Evolutionary conservation across 2,888 invertebrate species (phyloP).

Genomic region (Chironomus tentans): DNA sequence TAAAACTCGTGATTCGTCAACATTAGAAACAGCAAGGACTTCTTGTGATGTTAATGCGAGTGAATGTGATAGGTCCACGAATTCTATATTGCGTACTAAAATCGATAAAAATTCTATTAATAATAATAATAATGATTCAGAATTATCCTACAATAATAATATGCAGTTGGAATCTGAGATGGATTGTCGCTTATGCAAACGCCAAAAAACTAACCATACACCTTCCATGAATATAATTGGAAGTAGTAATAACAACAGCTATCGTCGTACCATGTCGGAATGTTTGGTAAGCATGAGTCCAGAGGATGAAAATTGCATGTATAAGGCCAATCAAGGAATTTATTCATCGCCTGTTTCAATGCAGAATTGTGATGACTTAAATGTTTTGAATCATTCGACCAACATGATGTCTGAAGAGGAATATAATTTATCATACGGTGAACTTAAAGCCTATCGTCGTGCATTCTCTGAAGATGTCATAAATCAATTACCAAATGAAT

Average conservation of each 20-base stretch:
- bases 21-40: constrained; percentile 34
- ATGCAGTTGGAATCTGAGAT: constrained; percentile 6
- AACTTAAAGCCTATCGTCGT: constrained; percentile 29
- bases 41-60: constrained; percentile 36
- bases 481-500: constrained; percentile 11
- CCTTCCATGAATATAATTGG: not conserved
- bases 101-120: not conserved
- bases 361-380: constrained; percentile 16
- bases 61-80: constrained; percentile 15
- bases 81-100: not conserved
- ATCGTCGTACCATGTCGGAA: constrained; percentile 30
- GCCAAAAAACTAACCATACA: constrained; percentile 41
- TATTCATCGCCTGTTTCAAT: not conserved
- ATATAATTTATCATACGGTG: constrained; percentile 10
- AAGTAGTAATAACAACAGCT: not conserved
- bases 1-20: constrained; percentile 32
- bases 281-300: constrained; percentile 25
- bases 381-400: too few species aligned
- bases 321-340: constrained; percentile 19
- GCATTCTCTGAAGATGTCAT: constrained; percentile 29
- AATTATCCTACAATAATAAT: too few species aligned
- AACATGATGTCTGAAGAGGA: not conserved
- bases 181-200: constrained; percentile 41
- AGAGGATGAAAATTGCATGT: constrained; percentile 20
- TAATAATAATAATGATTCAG: constrained; percentile 4